phyloP scores from a whole-genome alignment of 2,888 invertebrate species.

The Liposcelis brunnea region DNA sequence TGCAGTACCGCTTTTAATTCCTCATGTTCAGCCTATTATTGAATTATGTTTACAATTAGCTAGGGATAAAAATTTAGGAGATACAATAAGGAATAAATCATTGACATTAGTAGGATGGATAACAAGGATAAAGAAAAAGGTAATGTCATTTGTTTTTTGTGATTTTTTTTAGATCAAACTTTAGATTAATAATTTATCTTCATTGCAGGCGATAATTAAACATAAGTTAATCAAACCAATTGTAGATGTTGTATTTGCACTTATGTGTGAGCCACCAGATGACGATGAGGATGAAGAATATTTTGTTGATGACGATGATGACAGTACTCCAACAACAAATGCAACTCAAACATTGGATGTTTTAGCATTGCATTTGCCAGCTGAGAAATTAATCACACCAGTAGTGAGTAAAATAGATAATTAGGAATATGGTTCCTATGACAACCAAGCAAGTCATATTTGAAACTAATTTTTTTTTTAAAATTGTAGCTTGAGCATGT shows the following conservation, averaged over 20 bases:
- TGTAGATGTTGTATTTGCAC: constrained; percentile 42
- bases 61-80: constrained; percentile 35
- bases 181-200: constrained; percentile 9
- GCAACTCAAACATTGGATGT: constrained; percentile 58
- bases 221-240: constrained; percentile 52
- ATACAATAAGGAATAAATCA: constrained; percentile 46
- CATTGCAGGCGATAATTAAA: constrained; percentile 37
- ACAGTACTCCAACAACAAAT: constrained; percentile 43
- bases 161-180: background rate
- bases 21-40: constrained; percentile 43
- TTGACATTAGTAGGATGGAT: constrained; percentile 48
- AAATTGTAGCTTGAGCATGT: constrained; percentile 33
- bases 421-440: background rate
- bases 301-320: constrained; percentile 41
- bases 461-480: constrained; percentile 14
- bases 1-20: constrained; percentile 39
- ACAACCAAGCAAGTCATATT: no score
- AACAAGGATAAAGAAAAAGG: constrained; percentile 51
- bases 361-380: constrained; percentile 54
- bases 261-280: constrained; percentile 45
- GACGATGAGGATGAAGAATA: constrained; percentile 46
- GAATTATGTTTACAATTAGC: constrained; percentile 48
- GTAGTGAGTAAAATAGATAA: constrained; percentile 30
- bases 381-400: constrained; percentile 55
- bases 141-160: no score